These are phyloP conservation scores for Todiramphus saurophagus DNA, from an alignment of 2,113 vertebrate genomes.

Conservation along the genomic window DNA sequence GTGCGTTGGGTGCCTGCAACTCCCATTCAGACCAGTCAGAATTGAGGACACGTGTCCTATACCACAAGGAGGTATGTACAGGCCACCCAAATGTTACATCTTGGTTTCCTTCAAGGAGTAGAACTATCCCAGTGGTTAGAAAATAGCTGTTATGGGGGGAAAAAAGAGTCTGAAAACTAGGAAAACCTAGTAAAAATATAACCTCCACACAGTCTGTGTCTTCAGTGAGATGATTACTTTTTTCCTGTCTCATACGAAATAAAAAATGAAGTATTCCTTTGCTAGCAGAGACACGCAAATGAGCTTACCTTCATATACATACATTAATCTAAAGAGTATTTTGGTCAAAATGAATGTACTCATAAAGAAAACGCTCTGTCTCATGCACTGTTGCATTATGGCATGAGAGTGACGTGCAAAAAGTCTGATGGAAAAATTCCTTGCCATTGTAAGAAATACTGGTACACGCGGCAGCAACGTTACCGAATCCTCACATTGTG, in stretches of 20 bases:
- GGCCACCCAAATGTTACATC: neutral
- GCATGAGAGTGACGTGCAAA: neutral
- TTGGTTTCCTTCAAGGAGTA: neutral
- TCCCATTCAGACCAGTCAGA: neutral
- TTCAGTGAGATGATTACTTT: neutral
- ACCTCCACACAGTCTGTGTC: accelerated
- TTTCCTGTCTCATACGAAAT: neutral
- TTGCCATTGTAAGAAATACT: neutral
- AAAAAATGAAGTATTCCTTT: neutral
- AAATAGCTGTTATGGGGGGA: neutral
- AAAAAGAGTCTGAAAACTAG: neutral
- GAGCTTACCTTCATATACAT: neutral
- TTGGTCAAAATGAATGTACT: neutral
- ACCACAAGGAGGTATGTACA: neutral
- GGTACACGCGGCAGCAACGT: neutral
- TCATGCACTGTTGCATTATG: accelerated
- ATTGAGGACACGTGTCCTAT: neutral
- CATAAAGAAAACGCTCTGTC: neutral
- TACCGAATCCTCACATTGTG: neutral
- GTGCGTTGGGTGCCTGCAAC: neutral
- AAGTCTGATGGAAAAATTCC: neutral
- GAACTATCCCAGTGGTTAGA: neutral
- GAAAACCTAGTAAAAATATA: neutral
- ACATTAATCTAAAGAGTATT: neutral
- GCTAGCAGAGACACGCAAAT: neutral